Conservation (phyloP, 37 sponge, comb jelly and placozoan species). For the Chondrosia reniformis region DNA sequence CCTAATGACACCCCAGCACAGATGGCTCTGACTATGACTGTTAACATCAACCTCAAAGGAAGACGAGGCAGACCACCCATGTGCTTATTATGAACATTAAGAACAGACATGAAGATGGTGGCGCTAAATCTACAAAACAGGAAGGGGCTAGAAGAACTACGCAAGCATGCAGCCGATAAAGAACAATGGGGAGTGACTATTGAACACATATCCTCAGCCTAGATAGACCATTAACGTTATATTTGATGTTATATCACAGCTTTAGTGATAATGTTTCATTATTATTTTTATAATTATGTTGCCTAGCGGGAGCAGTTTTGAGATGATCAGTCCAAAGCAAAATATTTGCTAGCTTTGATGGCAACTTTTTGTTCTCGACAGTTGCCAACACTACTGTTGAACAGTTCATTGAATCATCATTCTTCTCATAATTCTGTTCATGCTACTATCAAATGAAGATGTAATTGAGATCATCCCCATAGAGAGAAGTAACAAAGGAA, state of each 20-base stretch:
- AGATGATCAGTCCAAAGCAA: too few species aligned
- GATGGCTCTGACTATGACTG: background rate
- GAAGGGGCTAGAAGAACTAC: background rate
- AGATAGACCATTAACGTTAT: background rate
- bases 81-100: background rate
- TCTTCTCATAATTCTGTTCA: too few species aligned
- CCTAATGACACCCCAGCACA: constrained; percentile 2
- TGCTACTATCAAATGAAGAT: too few species aligned
- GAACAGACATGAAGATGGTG: background rate
- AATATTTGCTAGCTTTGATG: too few species aligned
- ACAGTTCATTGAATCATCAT: too few species aligned
- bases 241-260: background rate
- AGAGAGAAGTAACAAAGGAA: background rate
- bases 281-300: too few species aligned
- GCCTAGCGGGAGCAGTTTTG: too few species aligned
- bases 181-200: background rate
- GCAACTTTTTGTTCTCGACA: too few species aligned
- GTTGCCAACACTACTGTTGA: too few species aligned
- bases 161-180: background rate
- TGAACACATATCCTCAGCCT: constrained; percentile 17
- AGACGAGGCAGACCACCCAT: constrained; percentile 3
- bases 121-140: background rate
- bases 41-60: background rate
- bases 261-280: constrained; percentile 11
- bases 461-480: constrained; percentile 11